Evolutionary conservation across 2,888 invertebrate species (phyloP), one percentile per base, ranked within the genome.

Genomic region (Podabrus alpinus): DNA sequence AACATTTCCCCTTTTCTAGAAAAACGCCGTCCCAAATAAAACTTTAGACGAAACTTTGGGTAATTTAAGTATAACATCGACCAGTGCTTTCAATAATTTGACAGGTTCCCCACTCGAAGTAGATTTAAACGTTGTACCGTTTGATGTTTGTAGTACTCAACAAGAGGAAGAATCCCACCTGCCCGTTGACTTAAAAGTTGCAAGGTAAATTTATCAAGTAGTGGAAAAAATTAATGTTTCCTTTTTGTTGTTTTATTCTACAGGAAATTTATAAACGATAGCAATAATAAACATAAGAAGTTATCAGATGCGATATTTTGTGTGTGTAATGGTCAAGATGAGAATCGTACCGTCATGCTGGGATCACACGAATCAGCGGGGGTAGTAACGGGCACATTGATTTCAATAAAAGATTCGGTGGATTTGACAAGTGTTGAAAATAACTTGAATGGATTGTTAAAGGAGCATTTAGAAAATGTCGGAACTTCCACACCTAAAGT

Each of bases 81-180:
- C 66, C 13, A 67, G 45, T 59, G 79, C 90, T 3, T n/a, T 7
- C n/a, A 2, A n/a, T n/a, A 90, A 90, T 10, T 80, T 90, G 2
- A 90, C 90, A 3, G 90, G 90, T 1, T 90, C 90, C 11, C 90
- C 90, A 0, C 82, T 90, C 1, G 89, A 89, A 80, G 81, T 90
- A 15, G 89, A 90, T 80, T 82, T 90, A 70, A 89, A 89, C 80
- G 82, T 67, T 9, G 15, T 66, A 59, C 71, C 71, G 4, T 11
- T 59, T 15, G 10, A 74, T 60, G 79, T 87, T 19, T 89, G 89
- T 82, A 87, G 88, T 67, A 88, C 88, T 5, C 88, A 17, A 73
- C 89, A 89, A 59, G 90, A 90, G 83, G 83, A 80, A 60, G 73
- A 78, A 1, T 45, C n/a, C 2, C 89, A 90, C 83, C 81, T 82